phyloP scores from a whole-genome alignment of 1,140 invertebrate species.

The Melipona quadrifasciata region DNA sequence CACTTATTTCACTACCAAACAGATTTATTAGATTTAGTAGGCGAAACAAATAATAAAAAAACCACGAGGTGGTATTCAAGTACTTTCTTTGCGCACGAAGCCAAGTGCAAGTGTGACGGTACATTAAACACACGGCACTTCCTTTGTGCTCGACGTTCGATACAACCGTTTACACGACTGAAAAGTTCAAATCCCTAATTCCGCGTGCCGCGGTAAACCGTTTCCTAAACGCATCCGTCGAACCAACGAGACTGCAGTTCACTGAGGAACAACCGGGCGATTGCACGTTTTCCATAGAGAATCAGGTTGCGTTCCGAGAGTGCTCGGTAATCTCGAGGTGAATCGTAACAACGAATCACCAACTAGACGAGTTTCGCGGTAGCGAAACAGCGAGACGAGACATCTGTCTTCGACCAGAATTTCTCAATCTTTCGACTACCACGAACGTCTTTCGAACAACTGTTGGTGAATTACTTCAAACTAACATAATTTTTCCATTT shows the following conservation, averaged over 20 bases:
- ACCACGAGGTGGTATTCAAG: not conserved
- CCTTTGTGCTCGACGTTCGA: not conserved
- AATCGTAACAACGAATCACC: not conserved
- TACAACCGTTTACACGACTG: not conserved
- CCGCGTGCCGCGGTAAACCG: not conserved
- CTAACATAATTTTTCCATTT: too few relatives aligned
- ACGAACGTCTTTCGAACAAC: too few relatives aligned
- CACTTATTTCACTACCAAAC: too few relatives aligned
- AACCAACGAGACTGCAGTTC: not conserved
- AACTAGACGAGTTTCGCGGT: too few relatives aligned
- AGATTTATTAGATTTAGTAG: too few relatives aligned
- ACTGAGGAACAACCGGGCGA: not conserved
- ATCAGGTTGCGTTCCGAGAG: too few relatives aligned
- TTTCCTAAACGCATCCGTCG: conserved; percentile 2
- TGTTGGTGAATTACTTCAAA: too few relatives aligned
- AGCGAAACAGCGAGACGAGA: not conserved
- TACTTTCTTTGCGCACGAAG: not conserved
- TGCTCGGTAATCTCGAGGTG: not conserved
- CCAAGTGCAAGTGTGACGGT: not conserved
- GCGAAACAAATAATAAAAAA: not conserved
- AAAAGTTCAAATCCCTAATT: conserved; percentile 1
- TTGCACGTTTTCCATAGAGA: not conserved
- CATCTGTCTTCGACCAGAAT: not conserved
- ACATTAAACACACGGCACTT: not conserved
- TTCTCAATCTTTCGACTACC: too few relatives aligned